Base-by-base conservation (phyloP, 2,888 invertebrate species). In the Drosophila mercatorum region DNA sequence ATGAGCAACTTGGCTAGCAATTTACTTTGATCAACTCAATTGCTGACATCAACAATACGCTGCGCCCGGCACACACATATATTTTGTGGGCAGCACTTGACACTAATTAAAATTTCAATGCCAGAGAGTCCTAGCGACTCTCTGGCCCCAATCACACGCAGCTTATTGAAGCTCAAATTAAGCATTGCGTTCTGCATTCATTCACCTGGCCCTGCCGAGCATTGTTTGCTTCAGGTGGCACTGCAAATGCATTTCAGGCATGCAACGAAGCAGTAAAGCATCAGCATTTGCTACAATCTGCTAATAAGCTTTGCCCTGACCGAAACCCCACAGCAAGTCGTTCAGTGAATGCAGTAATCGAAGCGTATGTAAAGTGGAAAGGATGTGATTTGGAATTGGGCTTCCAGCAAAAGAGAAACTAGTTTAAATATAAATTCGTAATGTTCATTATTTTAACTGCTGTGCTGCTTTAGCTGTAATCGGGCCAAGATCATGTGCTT, bases 81-180 rank as follows among this genome's bases (percentile, higher is more conserved):
- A 34, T 76, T 79, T n/a, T 75, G 49, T 17, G 68, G 68, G 63
- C 66, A 58, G 68, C 74, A 81, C 81, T 68, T 83, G 80, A 75
- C 89, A 87, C 88, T 91, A 90, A 91, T 91, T 91, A 91, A 91
- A 91, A 88, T 91, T 91, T 89, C 89, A 91, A 90, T 86, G 79
- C 76, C 80, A 78, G 17, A 14, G 55, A 72, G 64, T 68, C 78
- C 53, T 43, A 71, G 49, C n/a, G 38, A 53, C 51, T 64, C 26
- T 66, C 26, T 66, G 58, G 72, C 58, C 72, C 77, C 87, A 46
- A n/a, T 26, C 8, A 83, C 78, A 63, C 62, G 63, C 58, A 52
- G 67, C 64, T 66, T 57, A 81, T 62, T 64, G 70, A 11, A 40
- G 78, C 74, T 72, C 80, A 89, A 80, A 82, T 82, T 78, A 82